A percentile compares a stretch with the other conserved stretches of the same genome.
phyloP scores from a whole-genome alignment of 2,888 invertebrate species.

The Ophonus ardosiacus region DNA sequence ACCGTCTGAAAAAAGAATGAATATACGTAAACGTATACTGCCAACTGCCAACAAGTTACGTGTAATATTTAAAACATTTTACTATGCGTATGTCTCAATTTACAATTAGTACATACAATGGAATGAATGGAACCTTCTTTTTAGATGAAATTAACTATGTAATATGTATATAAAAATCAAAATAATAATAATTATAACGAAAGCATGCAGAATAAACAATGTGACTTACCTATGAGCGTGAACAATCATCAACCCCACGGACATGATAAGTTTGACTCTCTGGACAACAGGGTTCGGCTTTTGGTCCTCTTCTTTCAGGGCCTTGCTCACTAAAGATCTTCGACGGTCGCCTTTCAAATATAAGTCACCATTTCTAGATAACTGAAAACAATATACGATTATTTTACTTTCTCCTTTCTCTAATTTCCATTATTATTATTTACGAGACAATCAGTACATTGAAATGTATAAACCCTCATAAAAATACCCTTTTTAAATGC shows the following conservation, averaged over 20 bases:
- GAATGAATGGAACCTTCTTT: too few species aligned
- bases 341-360: slow-evolving; percentile 67
- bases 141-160: too few species aligned
- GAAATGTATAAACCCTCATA: too few species aligned
- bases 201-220: slow-evolving; percentile 9
- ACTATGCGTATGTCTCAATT: too few species aligned
- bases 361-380: slow-evolving; percentile 36
- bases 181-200: background rate
- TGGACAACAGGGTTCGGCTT: slow-evolving; percentile 96
- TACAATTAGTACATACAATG: too few species aligned
- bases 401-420: background rate
- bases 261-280: slow-evolving; percentile 96
- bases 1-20: too few species aligned
- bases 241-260: slow-evolving; percentile 91
- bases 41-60: too few species aligned
- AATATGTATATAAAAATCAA: too few species aligned
- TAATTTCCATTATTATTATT: background rate
- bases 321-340: slow-evolving; percentile 69
- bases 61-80: too few species aligned
- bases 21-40: too few species aligned
- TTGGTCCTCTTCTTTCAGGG: slow-evolving; percentile 83
- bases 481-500: too few species aligned
- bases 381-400: slow-evolving; percentile 3
- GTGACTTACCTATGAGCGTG: slow-evolving; percentile 82
- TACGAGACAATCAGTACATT: background rate